phyloP scores from a whole-genome alignment of 2,797 vertebrate species.

The Poecilia picta region DNA sequence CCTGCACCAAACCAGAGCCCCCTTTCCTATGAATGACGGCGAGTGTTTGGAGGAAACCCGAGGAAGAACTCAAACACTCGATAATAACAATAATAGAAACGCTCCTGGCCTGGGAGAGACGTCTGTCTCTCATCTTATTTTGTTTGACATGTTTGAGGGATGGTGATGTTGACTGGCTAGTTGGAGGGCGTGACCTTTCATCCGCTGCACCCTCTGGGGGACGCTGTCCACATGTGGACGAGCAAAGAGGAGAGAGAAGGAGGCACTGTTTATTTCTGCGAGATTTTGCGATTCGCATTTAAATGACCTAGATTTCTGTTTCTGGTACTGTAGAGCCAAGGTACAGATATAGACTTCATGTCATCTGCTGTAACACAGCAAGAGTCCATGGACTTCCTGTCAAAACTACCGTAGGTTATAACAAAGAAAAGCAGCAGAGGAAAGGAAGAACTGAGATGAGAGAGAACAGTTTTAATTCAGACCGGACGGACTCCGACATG shows the following conservation, averaged over 20 bases:
- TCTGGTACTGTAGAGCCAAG: neutral
- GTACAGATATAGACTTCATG: neutral
- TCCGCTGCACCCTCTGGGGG: neutral
- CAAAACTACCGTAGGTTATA: neutral
- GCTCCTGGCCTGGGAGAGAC: constrained; percentile 11
- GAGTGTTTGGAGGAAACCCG: constrained; percentile 9
- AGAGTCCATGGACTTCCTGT: neutral
- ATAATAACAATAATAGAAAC: constrained; percentile 56
- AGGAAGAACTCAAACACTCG: constrained; percentile 55
- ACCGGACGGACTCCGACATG: neutral
- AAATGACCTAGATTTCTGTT: neutral
- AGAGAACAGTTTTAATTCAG: neutral
- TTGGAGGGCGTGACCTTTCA: constrained; percentile 21
- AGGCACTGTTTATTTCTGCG: neutral
- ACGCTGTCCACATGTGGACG: constrained; percentile 15
- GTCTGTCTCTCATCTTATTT: constrained; percentile 23
- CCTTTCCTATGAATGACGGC: constrained; percentile 26
- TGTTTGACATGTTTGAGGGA: constrained; percentile 29
- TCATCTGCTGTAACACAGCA: neutral
- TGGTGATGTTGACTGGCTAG: neutral
- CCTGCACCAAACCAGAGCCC: constrained; percentile 14
- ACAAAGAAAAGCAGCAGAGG: neutral
- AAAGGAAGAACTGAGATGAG: neutral
- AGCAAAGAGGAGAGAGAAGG: neutral
- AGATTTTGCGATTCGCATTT: neutral